Base-by-base conservation (phyloP, 2,888 invertebrate genomes). In the Ectemnius cavifrons region DNA sequence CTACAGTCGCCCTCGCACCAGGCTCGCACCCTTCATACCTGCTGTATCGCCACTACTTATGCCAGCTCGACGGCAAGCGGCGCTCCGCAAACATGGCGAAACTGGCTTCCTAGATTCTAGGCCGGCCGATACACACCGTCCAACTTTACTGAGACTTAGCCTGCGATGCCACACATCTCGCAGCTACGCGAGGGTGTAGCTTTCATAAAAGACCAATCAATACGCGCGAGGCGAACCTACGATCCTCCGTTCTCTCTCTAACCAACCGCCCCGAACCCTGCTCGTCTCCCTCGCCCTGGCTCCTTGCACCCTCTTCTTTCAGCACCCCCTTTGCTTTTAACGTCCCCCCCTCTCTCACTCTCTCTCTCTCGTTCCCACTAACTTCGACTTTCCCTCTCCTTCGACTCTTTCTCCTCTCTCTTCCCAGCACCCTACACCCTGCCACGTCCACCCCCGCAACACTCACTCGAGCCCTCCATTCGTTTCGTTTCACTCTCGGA, bases 151-250 rank as follows among this genome's bases (percentile, higher is more conserved):
- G 72, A 73, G 63, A 82, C 81, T 82, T 71, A 77, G 76, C 71
- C 37, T 37, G 67, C 72, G 68, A 77, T 77, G 74, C 37, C 37
- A 71, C 80, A 77, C 69, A 73, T 62, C 64, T 71, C 73, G 76
- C 71, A 69, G 78, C 81, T 85, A 79, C 77, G 76, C 74, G 79
- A 69, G 82, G 83, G 78, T 83, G 83, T 83, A 81, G 70, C 78
- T 85, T 86, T 84, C 84, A 83, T 85, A 86, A 89, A 88, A 89
- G 88, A 88, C 89, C 89, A 90, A 90, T 90, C 90, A 89, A 90
- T 90, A 90, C 84, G 80, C 84, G 84, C 82, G 82, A 83, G 80
- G 81, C 81, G 85, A 88, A 87, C 87, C 85, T 86, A 82, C 88
- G 83, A 88, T 88, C 85, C 85, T 82, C 86, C 84, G 69, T 66